Conservation (phyloP, 2,113 vertebrate species). For the Coracopsis vasa region DNA sequence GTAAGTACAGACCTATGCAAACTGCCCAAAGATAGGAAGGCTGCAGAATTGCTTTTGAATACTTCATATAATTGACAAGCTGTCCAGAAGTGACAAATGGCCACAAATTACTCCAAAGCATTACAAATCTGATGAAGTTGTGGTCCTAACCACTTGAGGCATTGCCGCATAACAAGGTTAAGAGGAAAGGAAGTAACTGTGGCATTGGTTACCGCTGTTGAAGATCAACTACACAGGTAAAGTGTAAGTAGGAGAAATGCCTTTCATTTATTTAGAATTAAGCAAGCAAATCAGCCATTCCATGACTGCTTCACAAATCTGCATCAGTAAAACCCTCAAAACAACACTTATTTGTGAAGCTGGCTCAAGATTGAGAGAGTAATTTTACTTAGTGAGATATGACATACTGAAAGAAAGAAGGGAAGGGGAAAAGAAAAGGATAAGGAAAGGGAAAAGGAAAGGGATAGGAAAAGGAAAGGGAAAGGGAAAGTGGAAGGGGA, state of each 20-base stretch:
- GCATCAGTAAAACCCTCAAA: neutral
- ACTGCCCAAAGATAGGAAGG: neutral
- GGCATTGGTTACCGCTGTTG: neutral
- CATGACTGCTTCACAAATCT: neutral
- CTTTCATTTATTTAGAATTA: neutral
- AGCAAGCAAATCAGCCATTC: neutral
- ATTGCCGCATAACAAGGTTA: neutral
- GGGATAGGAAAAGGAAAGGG: too few species aligned
- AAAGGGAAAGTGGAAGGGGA: neutral
- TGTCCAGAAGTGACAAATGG: neutral
- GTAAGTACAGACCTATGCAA: neutral
- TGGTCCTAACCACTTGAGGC: neutral
- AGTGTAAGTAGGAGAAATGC: neutral
- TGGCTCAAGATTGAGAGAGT: neutral
- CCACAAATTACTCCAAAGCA: neutral
- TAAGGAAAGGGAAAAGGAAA: neutral
- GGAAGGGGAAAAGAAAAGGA: neutral
- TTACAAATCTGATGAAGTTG: neutral
- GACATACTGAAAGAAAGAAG: neutral
- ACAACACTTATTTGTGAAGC: neutral
- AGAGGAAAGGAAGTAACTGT: neutral
- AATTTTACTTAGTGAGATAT: neutral
- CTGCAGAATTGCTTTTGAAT: neutral
- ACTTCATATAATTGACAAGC: neutral
- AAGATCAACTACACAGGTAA: neutral